Conservation (phyloP, 2,113 vertebrate genomes). For the Isichthys henryi region DNA sequence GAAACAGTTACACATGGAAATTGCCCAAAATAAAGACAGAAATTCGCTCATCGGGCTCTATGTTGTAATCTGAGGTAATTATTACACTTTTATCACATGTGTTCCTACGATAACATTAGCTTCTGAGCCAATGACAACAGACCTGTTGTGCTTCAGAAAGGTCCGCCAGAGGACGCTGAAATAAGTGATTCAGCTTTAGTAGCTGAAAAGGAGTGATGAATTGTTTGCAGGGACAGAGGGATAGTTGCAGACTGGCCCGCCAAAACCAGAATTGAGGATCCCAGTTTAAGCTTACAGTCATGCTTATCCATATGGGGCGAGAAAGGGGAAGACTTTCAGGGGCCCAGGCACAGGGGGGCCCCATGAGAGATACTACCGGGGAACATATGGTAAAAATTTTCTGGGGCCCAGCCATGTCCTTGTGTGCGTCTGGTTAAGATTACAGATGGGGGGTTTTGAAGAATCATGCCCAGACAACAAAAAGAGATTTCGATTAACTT, state of each 20-base stretch:
- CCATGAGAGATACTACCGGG: neutral
- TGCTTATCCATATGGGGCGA: neutral
- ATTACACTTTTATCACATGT: constrained; percentile 26
- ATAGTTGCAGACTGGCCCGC: neutral
- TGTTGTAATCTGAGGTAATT: constrained; percentile 51
- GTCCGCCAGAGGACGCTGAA: neutral
- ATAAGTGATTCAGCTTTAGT: neutral
- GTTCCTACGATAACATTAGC: neutral
- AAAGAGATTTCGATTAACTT: neutral
- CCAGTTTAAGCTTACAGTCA: neutral
- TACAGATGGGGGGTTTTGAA: neutral
- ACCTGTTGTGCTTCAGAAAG: neutral
- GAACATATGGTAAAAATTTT: neutral
- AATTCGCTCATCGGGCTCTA: constrained; percentile 26
- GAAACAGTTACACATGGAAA: constrained; percentile 19
- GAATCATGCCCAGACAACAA: neutral
- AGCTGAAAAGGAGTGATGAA: neutral
- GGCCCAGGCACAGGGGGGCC: neutral
- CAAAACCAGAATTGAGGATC: neutral
- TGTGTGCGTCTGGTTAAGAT: neutral
- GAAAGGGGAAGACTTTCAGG: neutral
- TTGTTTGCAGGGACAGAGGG: neutral
- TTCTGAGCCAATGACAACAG: neutral
- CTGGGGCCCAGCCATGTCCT: neutral
- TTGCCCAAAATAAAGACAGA: constrained; percentile 13